Evolutionary conservation across 2,797 vertebrate genomes (phyloP).

Genomic region (Artibeus lituratus): DNA sequence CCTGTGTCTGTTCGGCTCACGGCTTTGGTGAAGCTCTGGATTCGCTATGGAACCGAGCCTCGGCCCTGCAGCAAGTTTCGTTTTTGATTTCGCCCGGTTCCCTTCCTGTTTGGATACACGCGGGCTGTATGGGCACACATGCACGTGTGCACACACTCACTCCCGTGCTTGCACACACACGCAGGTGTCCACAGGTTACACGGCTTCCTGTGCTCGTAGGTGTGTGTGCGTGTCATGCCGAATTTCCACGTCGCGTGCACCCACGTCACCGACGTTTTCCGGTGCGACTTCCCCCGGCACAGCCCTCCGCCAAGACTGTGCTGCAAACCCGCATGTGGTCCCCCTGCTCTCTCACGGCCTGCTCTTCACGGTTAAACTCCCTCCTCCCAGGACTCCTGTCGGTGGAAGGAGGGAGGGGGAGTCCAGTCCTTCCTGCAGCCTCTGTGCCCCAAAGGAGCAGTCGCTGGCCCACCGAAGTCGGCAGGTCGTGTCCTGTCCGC

Average conservation of each 20-base stretch:
- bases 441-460: background rate
- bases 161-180: rapidly evolving
- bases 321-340: rapidly evolving
- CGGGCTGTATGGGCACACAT: rapidly evolving
- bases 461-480: rapidly evolving
- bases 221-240: rapidly evolving
- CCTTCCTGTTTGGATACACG: background rate
- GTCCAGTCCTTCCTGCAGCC: background rate
- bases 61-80: background rate
- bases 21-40: rapidly evolving
- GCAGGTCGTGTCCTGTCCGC: rapidly evolving
- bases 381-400: background rate
- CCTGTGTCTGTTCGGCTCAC: rapidly evolving
- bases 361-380: background rate
- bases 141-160: rapidly evolving
- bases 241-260: rapidly evolving
- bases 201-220: rapidly evolving
- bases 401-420: background rate
- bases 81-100: background rate
- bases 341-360: too few relatives aligned
- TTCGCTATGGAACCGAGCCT: background rate
- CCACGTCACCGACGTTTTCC: rapidly evolving
- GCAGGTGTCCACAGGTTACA: rapidly evolving
- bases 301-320: too few relatives aligned
- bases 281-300: rapidly evolving